Evolutionary conservation across 2,113 vertebrate species (phyloP).

Genomic region (Jaculus jaculus): DNA sequence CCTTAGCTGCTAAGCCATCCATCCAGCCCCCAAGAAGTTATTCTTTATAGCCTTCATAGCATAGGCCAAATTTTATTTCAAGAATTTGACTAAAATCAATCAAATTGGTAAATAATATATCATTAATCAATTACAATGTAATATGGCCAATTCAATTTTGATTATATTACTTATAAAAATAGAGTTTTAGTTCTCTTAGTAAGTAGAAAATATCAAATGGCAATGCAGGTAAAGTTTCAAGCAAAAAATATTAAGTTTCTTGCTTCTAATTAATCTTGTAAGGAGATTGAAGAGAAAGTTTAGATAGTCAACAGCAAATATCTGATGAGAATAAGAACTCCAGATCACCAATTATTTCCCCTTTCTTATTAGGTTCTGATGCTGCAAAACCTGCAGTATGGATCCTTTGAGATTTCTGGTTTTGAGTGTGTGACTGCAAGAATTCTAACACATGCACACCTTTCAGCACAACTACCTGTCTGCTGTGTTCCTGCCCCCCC

Average conservation of each 20-base stretch:
- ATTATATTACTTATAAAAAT: neutral
- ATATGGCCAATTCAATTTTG: neutral
- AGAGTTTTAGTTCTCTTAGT: constrained; percentile 65
- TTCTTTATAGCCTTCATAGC: constrained; percentile 51
- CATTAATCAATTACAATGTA: constrained; percentile 43
- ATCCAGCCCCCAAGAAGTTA: too few relatives aligned
- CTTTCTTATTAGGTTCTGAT: neutral
- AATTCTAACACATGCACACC: neutral
- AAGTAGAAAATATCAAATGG: neutral
- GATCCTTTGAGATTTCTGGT: neutral
- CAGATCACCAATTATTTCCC: neutral
- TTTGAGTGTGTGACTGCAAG: neutral
- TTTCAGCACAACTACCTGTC: neutral
- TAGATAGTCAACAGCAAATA: constrained; percentile 14
- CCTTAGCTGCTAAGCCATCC: too few relatives aligned
- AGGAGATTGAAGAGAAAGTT: constrained; percentile 60
- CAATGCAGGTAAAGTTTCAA: constrained; percentile 9
- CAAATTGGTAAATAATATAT: neutral
- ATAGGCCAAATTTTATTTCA: constrained; percentile 28
- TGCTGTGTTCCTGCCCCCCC: neutral
- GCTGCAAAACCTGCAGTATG: constrained; percentile 4
- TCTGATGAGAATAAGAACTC: neutral
- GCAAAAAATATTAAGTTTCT: constrained; percentile 62
- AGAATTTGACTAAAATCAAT: neutral
- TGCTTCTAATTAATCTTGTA: constrained; percentile 64